These are phyloP conservation scores for Artibeus jamaicensis DNA, from an alignment of 2,797 vertebrate species.

Conservation along the genomic window DNA sequence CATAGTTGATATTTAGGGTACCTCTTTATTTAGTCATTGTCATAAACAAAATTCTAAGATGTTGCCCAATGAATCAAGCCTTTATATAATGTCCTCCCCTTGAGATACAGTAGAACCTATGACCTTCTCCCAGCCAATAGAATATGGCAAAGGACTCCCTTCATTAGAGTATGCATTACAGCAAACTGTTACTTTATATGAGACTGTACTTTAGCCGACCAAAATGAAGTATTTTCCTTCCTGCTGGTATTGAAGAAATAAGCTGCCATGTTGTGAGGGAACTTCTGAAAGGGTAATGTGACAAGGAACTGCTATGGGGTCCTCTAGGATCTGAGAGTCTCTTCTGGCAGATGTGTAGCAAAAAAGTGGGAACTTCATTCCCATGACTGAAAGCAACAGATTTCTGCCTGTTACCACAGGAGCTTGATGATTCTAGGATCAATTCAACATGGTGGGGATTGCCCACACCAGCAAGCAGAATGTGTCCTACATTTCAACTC, in stretches of 20 bases:
- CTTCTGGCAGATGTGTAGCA: not conserved
- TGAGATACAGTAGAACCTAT: not conserved
- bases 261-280: not conserved
- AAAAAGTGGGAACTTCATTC: not conserved
- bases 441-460: not conserved
- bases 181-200: not conserved
- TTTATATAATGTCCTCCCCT: not conserved
- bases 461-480: not conserved
- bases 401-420: not conserved
- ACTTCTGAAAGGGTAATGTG: not conserved
- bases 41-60: not conserved
- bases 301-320: not conserved
- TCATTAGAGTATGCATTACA: not conserved
- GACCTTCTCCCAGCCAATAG: not conserved
- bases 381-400: not conserved
- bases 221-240: not conserved
- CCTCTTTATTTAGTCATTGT: not conserved
- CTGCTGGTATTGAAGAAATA: not conserved
- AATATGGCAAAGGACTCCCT: not conserved
- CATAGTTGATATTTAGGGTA: not conserved
- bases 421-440: not conserved
- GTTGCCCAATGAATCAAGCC: not conserved
- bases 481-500: not conserved
- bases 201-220: not conserved
- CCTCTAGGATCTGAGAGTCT: not conserved